Percentiles rank a stretch among this genome's conserved stretches.
phyloP scores from a whole-genome alignment of 2,888 invertebrate species.

The Sinhomidia bicolor region DNA sequence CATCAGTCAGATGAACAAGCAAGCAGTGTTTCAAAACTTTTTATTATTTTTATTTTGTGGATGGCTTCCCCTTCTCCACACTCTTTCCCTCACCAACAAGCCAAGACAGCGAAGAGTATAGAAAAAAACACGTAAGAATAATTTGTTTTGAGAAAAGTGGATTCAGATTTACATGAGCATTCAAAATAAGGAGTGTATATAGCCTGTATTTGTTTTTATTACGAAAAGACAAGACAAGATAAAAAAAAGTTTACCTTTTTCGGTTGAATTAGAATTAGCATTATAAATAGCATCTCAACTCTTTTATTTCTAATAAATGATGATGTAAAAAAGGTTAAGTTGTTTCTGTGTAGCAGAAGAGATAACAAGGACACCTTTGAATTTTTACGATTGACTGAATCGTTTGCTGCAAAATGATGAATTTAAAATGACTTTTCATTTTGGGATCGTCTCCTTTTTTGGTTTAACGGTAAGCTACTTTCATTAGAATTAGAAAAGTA shows the following conservation, averaged over 20 bases:
- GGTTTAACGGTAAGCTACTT: no score
- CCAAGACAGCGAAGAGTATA: neutral
- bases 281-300: constrained; percentile 26
- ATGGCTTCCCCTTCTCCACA: constrained; percentile 20
- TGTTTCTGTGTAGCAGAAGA: neutral
- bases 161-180: constrained; percentile 14
- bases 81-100: neutral
- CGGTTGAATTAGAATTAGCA: constrained; percentile 37
- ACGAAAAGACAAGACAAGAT: neutral
- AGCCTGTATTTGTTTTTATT: constrained; percentile 4
- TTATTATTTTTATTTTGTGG: constrained; percentile 9
- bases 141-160: constrained; percentile 46
- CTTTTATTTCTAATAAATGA: neutral
- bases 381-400: constrained; percentile 41
- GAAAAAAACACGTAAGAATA: constrained; percentile 15
- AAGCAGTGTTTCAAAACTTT: constrained; percentile 31
- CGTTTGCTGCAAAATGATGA: neutral
- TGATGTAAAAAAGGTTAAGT: constrained; percentile 35
- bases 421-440: no score
- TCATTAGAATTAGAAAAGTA: no score
- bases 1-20: constrained; percentile 44
- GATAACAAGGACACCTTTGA: constrained; percentile 17
- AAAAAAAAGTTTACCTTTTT: constrained; percentile 55
- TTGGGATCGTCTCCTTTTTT: no score
- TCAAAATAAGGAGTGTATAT: neutral